Evolutionary conservation across 2,113 vertebrate species (phyloP).

Genomic region (Tachysurus vachellii): DNA sequence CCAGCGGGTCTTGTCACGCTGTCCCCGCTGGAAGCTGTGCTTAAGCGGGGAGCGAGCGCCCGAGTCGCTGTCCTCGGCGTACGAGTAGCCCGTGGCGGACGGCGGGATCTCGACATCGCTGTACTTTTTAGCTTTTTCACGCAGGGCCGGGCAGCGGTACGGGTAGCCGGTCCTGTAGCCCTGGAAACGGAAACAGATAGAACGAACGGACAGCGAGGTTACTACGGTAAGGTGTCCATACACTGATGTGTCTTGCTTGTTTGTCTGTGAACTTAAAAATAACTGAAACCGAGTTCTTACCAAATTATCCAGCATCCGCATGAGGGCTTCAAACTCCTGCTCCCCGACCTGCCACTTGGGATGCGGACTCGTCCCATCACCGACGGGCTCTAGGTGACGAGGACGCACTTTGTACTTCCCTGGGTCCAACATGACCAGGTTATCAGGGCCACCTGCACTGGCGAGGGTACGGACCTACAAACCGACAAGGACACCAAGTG

Average conservation of each 20-base stretch:
- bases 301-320: conserved; percentile 99
- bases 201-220: not conserved
- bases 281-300: conserved; percentile 67
- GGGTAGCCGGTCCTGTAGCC: conserved; percentile 98
- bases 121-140: conserved; percentile 96
- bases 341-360: conserved; percentile 93
- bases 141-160: conserved; percentile 92
- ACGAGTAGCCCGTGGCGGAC: conserved; percentile 86
- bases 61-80: conserved; percentile 91
- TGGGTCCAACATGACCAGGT: conserved; percentile 92
- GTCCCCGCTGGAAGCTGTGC: conserved; percentile 99
- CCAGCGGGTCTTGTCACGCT: conserved; percentile 97
- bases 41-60: conserved; percentile 96
- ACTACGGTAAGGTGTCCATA: no score
- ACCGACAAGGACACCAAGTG: not conserved
- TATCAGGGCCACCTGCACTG: conserved; percentile 95
- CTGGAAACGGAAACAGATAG: conserved; percentile 69
- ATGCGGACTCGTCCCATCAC: conserved; percentile 76
- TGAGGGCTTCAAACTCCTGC: conserved; percentile 96
- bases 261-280: not conserved
- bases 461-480: conserved; percentile 92
- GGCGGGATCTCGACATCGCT: conserved; percentile 90
- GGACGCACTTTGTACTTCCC: conserved; percentile 89
- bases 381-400: conserved; percentile 78
- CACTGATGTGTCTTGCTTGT: not conserved